A percentile compares a stretch with the other conserved stretches of the same genome.
These are phyloP conservation scores for Zaprionus gabonicus DNA, from an alignment of 1,140 invertebrate genomes.

Conservation along the genomic window DNA sequence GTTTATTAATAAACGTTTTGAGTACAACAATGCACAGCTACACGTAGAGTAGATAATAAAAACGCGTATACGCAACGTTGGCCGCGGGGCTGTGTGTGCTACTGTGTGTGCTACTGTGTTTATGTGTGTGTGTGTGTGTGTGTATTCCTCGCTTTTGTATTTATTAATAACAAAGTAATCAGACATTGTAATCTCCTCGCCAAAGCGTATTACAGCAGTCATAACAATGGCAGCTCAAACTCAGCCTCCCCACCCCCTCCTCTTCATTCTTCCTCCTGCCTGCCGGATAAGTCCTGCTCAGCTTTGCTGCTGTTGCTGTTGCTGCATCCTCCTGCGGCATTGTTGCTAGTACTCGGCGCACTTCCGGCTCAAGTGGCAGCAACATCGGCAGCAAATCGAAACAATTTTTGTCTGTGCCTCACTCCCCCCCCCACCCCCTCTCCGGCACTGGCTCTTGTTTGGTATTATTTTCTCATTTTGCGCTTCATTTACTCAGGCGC, in stretches of 20 bases:
- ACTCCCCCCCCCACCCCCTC: constrained; percentile 26
- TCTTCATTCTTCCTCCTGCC: constrained; percentile 29
- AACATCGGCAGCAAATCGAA: constrained; percentile 28
- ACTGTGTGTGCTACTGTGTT: constrained; percentile 26
- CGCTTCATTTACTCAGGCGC: constrained; percentile 64
- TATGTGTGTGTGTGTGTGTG: constrained; percentile 44
- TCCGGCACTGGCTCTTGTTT: constrained; percentile 18
- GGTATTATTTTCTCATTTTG: constrained; percentile 75
- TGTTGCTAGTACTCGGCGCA: constrained; percentile 45
- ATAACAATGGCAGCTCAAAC: constrained; percentile 72
- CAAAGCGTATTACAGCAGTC: constrained; percentile 80
- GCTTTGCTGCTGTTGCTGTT: constrained; percentile 49
- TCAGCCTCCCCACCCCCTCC: constrained; percentile 10
- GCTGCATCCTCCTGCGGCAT: constrained; percentile 42
- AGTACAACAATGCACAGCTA: constrained; percentile 42
- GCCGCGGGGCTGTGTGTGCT: constrained; percentile 22
- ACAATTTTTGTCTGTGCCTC: constrained; percentile 44
- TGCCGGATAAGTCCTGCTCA: constrained; percentile 40
- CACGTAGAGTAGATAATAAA: constrained; percentile 64
- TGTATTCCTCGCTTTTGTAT: constrained; percentile 71
- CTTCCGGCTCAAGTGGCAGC: constrained; percentile 74
- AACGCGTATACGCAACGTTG: constrained; percentile 58
- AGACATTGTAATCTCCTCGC: constrained; percentile 78
- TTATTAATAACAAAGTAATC: constrained; percentile 83
- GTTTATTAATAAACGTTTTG: constrained; percentile 63